Conservation (phyloP, 2,888 invertebrate genomes). For the Prosapia bicincta region DNA sequence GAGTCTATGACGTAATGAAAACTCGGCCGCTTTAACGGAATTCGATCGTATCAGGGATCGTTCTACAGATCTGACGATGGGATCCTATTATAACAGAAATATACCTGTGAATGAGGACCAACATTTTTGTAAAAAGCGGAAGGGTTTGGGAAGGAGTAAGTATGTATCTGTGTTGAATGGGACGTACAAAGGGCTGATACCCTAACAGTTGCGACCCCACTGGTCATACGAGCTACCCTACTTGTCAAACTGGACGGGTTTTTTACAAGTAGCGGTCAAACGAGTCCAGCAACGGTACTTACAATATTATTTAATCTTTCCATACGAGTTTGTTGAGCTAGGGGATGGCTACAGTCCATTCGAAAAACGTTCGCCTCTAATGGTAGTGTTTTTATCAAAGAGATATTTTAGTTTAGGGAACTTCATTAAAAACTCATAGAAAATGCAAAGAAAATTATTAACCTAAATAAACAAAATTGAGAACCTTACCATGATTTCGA, state of each 20-base stretch:
- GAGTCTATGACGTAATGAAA: too few relatives aligned
- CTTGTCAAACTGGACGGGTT: conserved; percentile 5
- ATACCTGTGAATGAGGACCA: background rate
- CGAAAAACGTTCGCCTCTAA: background rate
- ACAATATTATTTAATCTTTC: conserved; percentile 27
- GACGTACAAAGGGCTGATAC: background rate
- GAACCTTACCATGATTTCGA: too few relatives aligned
- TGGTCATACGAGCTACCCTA: conserved; percentile 16
- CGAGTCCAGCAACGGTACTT: conserved; percentile 21
- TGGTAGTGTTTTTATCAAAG: too few relatives aligned
- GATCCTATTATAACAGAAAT: background rate
- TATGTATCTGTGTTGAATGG: background rate
- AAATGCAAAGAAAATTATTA: too few relatives aligned
- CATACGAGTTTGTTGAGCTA: background rate
- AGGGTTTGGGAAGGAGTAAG: background rate
- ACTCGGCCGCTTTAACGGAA: too few relatives aligned
- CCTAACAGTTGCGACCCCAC: conserved; percentile 8
- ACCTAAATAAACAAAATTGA: too few relatives aligned
- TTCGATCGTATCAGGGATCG: too few relatives aligned
- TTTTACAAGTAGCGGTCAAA: conserved; percentile 5
- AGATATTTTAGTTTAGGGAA: too few relatives aligned
- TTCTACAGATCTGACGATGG: background rate
- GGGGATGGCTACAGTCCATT: background rate
- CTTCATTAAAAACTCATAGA: too few relatives aligned
- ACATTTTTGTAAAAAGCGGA: background rate